phyloP scores from a whole-genome alignment of 2,797 vertebrate species.

The Gorsachius magnificus region DNA sequence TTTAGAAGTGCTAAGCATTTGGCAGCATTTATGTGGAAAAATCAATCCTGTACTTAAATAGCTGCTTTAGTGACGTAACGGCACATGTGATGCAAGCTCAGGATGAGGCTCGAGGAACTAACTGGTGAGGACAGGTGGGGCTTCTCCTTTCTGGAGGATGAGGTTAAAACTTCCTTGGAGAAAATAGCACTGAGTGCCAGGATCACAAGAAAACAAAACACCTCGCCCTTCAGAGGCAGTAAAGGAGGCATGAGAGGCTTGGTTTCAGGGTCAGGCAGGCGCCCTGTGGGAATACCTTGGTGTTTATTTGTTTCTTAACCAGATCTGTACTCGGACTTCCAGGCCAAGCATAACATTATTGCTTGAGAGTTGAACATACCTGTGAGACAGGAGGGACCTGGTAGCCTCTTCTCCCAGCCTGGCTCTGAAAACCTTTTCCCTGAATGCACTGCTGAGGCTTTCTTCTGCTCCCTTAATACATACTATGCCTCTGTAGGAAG shows the following conservation, averaged over 20 bases:
- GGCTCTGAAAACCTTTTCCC: neutral
- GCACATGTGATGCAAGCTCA: neutral
- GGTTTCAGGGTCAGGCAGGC: neutral
- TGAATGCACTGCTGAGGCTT: neutral
- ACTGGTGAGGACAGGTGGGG: neutral
- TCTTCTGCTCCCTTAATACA: neutral
- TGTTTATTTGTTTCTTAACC: neutral
- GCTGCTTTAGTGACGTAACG: neutral
- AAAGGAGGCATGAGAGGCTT: neutral
- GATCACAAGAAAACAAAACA: neutral
- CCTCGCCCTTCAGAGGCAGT: neutral
- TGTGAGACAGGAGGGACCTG: neutral
- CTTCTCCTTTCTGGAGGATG: neutral
- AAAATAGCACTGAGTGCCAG: neutral
- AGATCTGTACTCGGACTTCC: neutral
- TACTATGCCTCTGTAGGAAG: neutral
- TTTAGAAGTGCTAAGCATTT: neutral
- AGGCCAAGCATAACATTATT: neutral
- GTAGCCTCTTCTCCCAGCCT: neutral
- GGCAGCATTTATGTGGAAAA: neutral
- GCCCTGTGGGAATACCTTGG: neutral
- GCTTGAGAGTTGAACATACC: neutral
- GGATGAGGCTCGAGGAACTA: neutral
- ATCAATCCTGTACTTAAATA: slow-evolving; percentile 22
- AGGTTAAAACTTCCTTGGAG: neutral